Conservation (phyloP, 2,888 invertebrate genomes). For the Strigamia transsilvanica region DNA sequence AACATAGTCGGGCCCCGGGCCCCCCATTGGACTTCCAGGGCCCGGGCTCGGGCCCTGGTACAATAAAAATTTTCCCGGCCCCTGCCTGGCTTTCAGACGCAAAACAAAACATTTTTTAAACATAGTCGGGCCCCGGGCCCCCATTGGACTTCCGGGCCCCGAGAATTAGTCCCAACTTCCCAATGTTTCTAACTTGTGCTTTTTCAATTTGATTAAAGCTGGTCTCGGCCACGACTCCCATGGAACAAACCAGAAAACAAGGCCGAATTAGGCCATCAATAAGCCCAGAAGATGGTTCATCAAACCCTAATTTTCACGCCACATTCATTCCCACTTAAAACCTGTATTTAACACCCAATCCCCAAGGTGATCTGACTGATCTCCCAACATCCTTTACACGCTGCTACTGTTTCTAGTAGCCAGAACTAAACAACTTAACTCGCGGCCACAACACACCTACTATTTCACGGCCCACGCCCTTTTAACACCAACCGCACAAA, state of each 20-base stretch:
- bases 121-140: too few species aligned
- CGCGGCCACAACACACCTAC: conserved; percentile 31
- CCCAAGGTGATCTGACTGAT: conserved; percentile 32
- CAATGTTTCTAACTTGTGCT: too few species aligned
- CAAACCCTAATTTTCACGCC: conserved; percentile 24
- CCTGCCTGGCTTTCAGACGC: too few species aligned
- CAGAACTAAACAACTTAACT: background rate
- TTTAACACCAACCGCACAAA: background rate
- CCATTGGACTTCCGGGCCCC: too few species aligned
- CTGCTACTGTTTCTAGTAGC: conserved; percentile 13
- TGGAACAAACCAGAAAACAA: background rate
- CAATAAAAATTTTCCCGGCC: too few species aligned
- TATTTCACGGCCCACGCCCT: conserved; percentile 45
- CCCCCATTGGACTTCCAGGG: too few species aligned
- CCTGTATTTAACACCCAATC: conserved; percentile 38
- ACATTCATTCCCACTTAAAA: conserved; percentile 39
- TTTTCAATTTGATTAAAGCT: too few species aligned
- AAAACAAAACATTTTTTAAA: too few species aligned
- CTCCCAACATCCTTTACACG: background rate
- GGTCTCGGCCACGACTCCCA: too few species aligned
- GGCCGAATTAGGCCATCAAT: conserved; percentile 34
- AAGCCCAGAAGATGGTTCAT: conserved; percentile 15
- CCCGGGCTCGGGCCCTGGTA: too few species aligned
- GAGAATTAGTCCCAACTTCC: too few species aligned
- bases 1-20: too few species aligned